Evolutionary conservation across 2,888 invertebrate genomes (phyloP), one percentile per base, ranked within the genome.

Genomic region (Acanthosepion pharaonis): DNA sequence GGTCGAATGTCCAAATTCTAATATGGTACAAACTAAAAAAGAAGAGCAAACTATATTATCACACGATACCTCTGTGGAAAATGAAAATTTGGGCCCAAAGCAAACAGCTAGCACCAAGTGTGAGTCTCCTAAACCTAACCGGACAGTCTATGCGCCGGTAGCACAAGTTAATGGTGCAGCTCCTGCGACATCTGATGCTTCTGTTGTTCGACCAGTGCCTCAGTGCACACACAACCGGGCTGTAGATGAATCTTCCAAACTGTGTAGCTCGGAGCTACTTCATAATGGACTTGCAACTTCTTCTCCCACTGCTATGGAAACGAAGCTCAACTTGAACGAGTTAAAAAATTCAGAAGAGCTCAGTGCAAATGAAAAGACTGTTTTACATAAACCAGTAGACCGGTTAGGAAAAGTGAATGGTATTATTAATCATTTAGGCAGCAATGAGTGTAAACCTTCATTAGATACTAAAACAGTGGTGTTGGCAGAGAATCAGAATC

Each of bases 321-420:
- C 59, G n/a, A 94, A 94, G 59, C 94, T 94, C 28, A 94, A 55
- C 23, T 64, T 64, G 48, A 59, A 94, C 9, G 59, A 92, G 92
- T 9, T 48, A 48, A 42, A 48, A 48, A 94, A 94, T 42, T 94
- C 94, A 23, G 94, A 94, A 59, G 94, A 94, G 23, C 59, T 94
- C 48, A 42, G 94, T 64, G 64, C 48, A 53, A 59, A 33, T 42
- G 94, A 94, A 64, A 94, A 94, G 28, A 64, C 59, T 64, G 5
- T 93, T 49, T 93, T 94, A 20, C 53, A 55, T 48, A 95, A 95
- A 94, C 95, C 91, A 49, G 91, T 96, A 49, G 95, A 96, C 94
- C 96, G 96, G 95, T 92, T 95, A 91, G 94, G 95, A 49, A 96
- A 95, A 95, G 95, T 96, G 94, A 96, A 96, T 95, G 96, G 96